Evolutionary conservation across 2,888 invertebrate species (phyloP).

Genomic region (Hetaerina titia): DNA sequence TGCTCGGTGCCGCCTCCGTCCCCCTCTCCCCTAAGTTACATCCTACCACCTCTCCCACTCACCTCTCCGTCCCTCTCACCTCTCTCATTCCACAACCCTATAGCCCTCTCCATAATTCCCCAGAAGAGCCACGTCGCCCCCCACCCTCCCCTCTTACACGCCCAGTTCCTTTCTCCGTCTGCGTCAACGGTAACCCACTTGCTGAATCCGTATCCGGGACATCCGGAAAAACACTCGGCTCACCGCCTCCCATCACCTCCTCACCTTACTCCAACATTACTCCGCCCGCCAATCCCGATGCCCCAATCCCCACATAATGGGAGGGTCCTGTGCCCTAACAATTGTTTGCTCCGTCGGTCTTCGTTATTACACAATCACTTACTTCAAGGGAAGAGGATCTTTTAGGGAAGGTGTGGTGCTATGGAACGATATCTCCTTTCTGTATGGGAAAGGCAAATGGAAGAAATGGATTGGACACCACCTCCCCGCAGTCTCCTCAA

Average conservation of each 20-base stretch:
- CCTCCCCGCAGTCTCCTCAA: no score
- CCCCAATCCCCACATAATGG: not conserved
- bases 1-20: not conserved
- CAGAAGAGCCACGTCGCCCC: not conserved
- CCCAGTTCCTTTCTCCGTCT: constrained; percentile 1
- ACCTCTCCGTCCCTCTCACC: not conserved
- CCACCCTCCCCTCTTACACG: not conserved
- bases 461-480: no score
- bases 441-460: no score
- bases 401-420: no score
- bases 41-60: not conserved
- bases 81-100: not conserved
- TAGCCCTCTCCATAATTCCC: not conserved
- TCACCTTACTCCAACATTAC: not conserved
- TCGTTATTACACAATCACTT: no score
- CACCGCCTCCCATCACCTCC: not conserved
- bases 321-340: not conserved
- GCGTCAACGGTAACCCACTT: constrained; percentile 58
- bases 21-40: not conserved
- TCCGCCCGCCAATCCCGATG: not conserved
- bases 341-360: no score
- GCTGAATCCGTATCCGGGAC: constrained; percentile 44
- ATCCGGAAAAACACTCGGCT: constrained; percentile 32
- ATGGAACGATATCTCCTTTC: no score
- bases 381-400: no score